phyloP scores from a whole-genome alignment of 2,797 vertebrate genomes.

The Myotis planiceps region DNA sequence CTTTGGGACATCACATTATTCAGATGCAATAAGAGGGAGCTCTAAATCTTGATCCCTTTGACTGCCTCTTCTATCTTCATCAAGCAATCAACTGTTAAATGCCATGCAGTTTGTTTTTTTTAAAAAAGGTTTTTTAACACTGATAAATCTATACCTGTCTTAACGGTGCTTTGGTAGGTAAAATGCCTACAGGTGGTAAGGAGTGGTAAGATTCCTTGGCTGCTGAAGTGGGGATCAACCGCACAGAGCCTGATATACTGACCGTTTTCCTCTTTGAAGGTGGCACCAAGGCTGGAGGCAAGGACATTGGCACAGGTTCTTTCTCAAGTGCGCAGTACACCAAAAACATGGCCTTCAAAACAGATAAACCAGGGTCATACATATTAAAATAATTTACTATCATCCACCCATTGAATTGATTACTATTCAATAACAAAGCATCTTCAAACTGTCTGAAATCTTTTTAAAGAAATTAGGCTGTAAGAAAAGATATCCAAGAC shows the following conservation, averaged over 20 bases:
- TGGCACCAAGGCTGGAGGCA: conserved; percentile 95
- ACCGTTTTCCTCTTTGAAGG: conserved; percentile 96
- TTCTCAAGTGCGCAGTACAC: conserved; percentile 98
- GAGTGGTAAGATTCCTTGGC: conserved; percentile 92
- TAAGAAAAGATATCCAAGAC: conserved; percentile 8
- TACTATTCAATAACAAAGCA: conserved; percentile 43
- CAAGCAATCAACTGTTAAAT: conserved; percentile 54
- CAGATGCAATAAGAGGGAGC: conserved; percentile 8
- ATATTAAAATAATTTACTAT: conserved; percentile 49
- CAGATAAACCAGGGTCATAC: conserved; percentile 45
- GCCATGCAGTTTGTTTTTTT: conserved; percentile 64
- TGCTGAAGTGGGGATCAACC: conserved; percentile 90
- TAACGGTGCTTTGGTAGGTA: conserved; percentile 90
- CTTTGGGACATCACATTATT: background rate
- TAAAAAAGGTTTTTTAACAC: conserved; percentile 37
- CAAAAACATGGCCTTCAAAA: conserved; percentile 96
- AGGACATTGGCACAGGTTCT: conserved; percentile 96
- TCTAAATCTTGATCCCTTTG: conserved; percentile 1
- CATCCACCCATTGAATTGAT: background rate
- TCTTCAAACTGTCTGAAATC: conserved; percentile 31
- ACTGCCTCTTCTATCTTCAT: conserved; percentile 30
- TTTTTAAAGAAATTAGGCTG: conserved; percentile 14
- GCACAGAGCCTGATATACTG: conserved; percentile 88
- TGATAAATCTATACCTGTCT: conserved; percentile 86
- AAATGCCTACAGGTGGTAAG: conserved; percentile 89